These are phyloP conservation scores for Toxotes jaculatrix DNA, from an alignment of 2,113 vertebrate genomes.

Conservation along the genomic window DNA sequence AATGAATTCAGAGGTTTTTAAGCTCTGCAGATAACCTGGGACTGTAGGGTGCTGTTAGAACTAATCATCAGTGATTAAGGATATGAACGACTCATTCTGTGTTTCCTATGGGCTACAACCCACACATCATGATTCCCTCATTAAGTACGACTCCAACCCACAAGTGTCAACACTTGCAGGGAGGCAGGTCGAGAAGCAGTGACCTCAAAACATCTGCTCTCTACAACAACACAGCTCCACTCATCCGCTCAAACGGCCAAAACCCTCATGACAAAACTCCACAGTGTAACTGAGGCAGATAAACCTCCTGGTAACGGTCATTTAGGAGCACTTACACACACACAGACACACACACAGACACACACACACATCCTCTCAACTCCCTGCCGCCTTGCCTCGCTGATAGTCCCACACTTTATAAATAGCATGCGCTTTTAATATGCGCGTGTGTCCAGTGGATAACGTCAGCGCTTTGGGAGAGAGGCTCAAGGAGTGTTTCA, in stretches of 20 bases:
- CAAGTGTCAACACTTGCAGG: constrained; percentile 59
- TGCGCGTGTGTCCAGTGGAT: constrained; percentile 78
- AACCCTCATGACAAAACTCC: constrained; percentile 3
- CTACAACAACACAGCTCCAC: constrained; percentile 33
- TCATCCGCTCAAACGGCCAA: constrained; percentile 38
- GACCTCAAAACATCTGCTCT: constrained; percentile 76
- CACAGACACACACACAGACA: constrained; percentile 29
- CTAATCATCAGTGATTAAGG: no score
- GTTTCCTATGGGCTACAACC: constrained; percentile 35
- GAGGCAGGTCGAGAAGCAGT: constrained; percentile 46
- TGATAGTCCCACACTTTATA: constrained; percentile 76
- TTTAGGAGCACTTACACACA: constrained; percentile 20
- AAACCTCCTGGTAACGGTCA: constrained; percentile 18
- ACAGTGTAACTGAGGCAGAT: constrained; percentile 28
- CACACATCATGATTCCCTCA: constrained; percentile 63
- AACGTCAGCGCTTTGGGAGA: constrained; percentile 82
- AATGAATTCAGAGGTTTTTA: not conserved
- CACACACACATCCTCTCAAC: constrained; percentile 47
- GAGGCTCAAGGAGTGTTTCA: constrained; percentile 83
- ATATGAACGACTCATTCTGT: constrained; percentile 25
- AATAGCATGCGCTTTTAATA: constrained; percentile 80
- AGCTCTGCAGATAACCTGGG: not conserved
- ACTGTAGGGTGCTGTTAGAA: constrained; percentile 11
- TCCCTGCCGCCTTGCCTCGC: constrained; percentile 37
- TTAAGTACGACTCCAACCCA: constrained; percentile 54